Evolutionary conservation across 2,797 vertebrate genomes (phyloP).

Genomic region (Cossypha niveicapilla): DNA sequence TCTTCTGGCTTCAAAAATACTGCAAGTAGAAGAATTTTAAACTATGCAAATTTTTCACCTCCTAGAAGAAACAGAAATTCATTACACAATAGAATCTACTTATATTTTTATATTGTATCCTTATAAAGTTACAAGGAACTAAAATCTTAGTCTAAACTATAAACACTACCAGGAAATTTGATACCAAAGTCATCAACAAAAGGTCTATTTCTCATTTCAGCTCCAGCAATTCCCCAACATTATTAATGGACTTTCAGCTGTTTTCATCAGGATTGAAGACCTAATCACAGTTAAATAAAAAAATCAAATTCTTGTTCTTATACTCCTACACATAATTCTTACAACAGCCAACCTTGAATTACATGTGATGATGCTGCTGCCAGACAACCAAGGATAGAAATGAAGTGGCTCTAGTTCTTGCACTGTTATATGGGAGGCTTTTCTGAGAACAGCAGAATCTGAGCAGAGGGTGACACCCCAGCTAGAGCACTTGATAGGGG

Average conservation of each 20-base stretch:
- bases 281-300: neutral
- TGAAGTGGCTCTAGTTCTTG: neutral
- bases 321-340: neutral
- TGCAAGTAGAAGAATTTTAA: neutral
- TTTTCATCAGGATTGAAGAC: neutral
- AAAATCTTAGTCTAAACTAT: neutral
- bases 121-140: neutral
- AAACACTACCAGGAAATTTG: neutral
- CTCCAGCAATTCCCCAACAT: neutral
- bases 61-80: neutral
- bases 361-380: neutral
- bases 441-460: neutral
- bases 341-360: neutral
- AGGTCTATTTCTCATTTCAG: constrained; percentile 9
- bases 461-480: neutral
- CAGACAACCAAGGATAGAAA: neutral
- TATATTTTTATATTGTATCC: neutral
- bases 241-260: neutral
- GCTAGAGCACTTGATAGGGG: neutral
- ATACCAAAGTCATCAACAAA: neutral
- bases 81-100: neutral
- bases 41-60: neutral
- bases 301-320: neutral
- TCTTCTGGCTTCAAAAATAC: neutral
- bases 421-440: neutral